A percentile compares a stretch with the other conserved stretches of the same genome.
These are phyloP conservation scores for Anagyrus pseudococci DNA, from an alignment of 2,888 invertebrate genomes.

Conservation along the genomic window DNA sequence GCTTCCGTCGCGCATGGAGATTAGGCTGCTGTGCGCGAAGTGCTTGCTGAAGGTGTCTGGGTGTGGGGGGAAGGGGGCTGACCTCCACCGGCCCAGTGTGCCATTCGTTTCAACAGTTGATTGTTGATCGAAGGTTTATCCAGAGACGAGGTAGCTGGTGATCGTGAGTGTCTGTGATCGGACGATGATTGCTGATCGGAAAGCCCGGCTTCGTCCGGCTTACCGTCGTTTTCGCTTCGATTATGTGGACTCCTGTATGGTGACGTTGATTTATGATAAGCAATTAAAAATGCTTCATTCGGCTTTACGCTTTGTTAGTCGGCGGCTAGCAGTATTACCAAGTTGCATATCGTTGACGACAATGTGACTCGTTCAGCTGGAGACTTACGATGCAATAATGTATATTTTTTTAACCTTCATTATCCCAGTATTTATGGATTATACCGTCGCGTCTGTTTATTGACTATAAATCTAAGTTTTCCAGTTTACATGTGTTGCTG, in stretches of 20 bases:
- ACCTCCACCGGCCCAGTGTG: not conserved
- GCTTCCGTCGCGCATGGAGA: not conserved
- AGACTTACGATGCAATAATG: too few relatives aligned
- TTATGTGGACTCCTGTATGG: not conserved
- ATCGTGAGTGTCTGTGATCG: too few relatives aligned
- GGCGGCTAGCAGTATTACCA: too few relatives aligned
- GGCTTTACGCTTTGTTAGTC: too few relatives aligned
- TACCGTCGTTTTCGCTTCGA: not conserved
- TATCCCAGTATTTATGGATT: too few relatives aligned
- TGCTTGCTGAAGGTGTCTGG: not conserved
- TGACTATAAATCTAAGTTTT: too few relatives aligned
- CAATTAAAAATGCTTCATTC: not conserved
- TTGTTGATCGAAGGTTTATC: conserved; percentile 7
- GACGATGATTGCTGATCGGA: too few relatives aligned
- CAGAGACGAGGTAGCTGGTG: not conserved
- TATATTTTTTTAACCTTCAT: not conserved
- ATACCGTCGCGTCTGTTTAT: too few relatives aligned
- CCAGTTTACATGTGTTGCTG: not conserved
- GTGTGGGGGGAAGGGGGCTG: not conserved
- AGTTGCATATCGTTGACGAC: too few relatives aligned
- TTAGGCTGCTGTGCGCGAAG: not conserved
- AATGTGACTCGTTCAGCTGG: too few relatives aligned
- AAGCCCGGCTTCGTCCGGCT: too few relatives aligned
- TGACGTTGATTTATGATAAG: not conserved
- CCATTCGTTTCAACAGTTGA: conserved; percentile 13